Evolutionary conservation across 2,797 vertebrate species (phyloP).

Genomic region (Xenentodon cancila): DNA sequence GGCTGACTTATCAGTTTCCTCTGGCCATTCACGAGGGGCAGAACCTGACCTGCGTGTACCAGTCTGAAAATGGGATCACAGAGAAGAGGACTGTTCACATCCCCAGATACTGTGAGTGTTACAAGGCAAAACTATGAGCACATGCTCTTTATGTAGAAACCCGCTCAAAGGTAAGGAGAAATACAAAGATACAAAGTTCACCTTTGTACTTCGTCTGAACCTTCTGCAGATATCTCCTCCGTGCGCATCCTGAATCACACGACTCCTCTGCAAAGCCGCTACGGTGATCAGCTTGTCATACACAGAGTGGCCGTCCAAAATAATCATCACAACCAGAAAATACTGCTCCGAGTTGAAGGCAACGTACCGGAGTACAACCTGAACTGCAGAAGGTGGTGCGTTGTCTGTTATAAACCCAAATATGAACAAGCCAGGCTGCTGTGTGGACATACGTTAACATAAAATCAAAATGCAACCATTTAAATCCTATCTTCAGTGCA

Average conservation of each 20-base stretch:
- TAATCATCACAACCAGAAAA: conserved; percentile 64
- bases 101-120: conserved; percentile 77
- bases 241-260: conserved; percentile 76
- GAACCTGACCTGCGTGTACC: conserved; percentile 71
- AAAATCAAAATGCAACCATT: neutral
- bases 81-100: conserved; percentile 60
- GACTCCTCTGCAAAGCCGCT: conserved; percentile 43
- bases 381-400: conserved; percentile 72
- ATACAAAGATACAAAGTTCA: neutral
- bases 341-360: conserved; percentile 70
- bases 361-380: conserved; percentile 69
- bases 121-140: too few relatives aligned
- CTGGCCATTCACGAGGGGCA: conserved; percentile 72
- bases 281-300: conserved; percentile 3
- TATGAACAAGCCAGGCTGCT: neutral
- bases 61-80: conserved; percentile 34
- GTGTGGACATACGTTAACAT: neutral
- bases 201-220: neutral
- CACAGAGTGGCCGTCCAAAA: conserved; percentile 64
- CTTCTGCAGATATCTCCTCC: conserved; percentile 74
- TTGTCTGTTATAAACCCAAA: neutral
- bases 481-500: too few relatives aligned
- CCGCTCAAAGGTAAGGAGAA: too few relatives aligned
- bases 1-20: conserved; percentile 68
- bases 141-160: too few relatives aligned